Conservation (phyloP, 2,113 vertebrate genomes). For the Mastomys natalensis region DNA sequence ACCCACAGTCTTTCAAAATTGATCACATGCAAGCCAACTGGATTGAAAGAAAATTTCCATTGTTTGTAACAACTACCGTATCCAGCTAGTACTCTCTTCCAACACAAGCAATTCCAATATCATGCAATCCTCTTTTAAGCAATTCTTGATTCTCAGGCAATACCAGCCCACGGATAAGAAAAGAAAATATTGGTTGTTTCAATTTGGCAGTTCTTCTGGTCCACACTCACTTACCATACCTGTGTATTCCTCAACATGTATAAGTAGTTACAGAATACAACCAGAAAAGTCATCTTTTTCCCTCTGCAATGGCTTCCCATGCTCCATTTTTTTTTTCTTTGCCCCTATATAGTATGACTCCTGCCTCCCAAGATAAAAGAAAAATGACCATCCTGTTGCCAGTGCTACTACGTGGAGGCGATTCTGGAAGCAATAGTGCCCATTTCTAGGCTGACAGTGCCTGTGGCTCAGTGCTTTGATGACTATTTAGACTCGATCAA, state of each 20-base stretch:
- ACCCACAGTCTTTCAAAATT: slow-evolving; percentile 29
- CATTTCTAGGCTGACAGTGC: not conserved
- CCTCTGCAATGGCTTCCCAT: not conserved
- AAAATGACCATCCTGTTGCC: not conserved
- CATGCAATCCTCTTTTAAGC: slow-evolving; percentile 52
- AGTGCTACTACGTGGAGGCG: not conserved
- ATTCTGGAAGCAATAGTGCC: not conserved
- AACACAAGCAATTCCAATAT: slow-evolving; percentile 60
- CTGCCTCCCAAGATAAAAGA: not conserved
- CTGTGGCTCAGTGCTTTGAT: not conserved
- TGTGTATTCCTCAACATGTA: not conserved
- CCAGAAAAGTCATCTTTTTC: not conserved
- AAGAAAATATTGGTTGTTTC: slow-evolving; percentile 49
- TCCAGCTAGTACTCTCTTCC: slow-evolving; percentile 52
- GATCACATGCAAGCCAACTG: slow-evolving; percentile 28
- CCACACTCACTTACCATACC: not conserved
- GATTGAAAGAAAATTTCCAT: slow-evolving; percentile 64
- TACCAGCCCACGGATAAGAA: slow-evolving; percentile 34
- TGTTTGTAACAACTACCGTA: slow-evolving; percentile 45
- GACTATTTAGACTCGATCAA: not conserved
- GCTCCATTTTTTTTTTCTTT: not conserved
- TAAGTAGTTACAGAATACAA: not conserved
- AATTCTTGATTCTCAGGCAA: slow-evolving; percentile 54
- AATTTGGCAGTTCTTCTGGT: not conserved
- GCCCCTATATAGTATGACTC: not conserved